These are phyloP conservation scores for Pandemis heparana DNA, from an alignment of 2,888 invertebrate genomes.

Conservation along the genomic window DNA sequence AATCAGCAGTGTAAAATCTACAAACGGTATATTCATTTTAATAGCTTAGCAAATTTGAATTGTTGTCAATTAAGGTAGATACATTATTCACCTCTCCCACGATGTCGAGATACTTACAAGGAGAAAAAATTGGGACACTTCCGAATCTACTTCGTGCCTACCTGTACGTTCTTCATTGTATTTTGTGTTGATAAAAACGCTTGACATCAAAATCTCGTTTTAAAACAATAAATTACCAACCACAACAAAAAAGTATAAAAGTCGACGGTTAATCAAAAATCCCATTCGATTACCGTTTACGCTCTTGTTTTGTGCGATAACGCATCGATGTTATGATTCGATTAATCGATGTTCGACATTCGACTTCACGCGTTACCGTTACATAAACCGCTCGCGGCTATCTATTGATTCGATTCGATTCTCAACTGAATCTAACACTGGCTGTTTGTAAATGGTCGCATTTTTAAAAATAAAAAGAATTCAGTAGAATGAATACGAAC, in stretches of 20 bases:
- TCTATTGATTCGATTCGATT: conserved; percentile 54
- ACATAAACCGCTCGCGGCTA: conserved; percentile 51
- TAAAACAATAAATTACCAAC: conserved; percentile 9
- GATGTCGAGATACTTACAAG: neutral
- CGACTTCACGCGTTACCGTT: conserved; percentile 51
- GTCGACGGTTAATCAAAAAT: conserved; percentile 26
- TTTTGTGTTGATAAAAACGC: neutral
- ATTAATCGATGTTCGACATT: conserved; percentile 52
- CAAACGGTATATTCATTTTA: no score
- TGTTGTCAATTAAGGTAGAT: neutral
- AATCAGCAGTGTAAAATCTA: no score
- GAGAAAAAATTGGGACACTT: neutral
- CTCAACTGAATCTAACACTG: conserved; percentile 19
- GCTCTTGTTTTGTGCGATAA: conserved; percentile 35
- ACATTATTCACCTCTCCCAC: neutral
- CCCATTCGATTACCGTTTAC: conserved; percentile 38
- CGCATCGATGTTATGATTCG: conserved; percentile 44
- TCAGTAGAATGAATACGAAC: neutral
- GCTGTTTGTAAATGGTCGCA: conserved; percentile 8
- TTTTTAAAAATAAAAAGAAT: neutral
- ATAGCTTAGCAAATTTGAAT: no score
- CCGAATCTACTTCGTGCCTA: neutral
- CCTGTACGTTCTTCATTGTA: neutral
- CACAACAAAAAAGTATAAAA: conserved; percentile 27
- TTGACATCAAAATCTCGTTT: conserved; percentile 20